Percentiles rank a stretch among this genome's conserved stretches.
Conservation (phyloP, 2,797 vertebrate species). For the Enteromius unitaeniatus region DNA sequence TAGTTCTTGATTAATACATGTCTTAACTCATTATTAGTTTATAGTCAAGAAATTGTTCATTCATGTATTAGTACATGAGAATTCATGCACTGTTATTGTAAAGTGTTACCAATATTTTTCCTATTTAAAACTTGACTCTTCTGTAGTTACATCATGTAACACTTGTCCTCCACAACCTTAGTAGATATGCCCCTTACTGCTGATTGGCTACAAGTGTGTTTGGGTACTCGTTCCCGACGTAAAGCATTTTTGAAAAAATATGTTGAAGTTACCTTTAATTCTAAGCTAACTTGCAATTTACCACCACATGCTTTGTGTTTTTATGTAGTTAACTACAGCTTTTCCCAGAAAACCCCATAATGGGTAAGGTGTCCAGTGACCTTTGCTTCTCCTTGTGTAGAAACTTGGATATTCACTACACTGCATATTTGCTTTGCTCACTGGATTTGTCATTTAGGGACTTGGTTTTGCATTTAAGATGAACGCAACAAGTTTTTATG, state of each 20-base stretch:
- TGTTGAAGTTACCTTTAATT: background rate
- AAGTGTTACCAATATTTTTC: too few species aligned
- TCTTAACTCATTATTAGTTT: too few species aligned
- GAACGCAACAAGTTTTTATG: background rate
- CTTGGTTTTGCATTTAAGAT: background rate
- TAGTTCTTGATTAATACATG: too few species aligned
- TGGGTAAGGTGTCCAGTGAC: conserved; percentile 27
- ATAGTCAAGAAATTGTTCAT: too few species aligned
- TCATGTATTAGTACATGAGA: too few species aligned
- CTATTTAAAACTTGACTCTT: too few species aligned
- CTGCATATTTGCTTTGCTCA: conserved; percentile 33
- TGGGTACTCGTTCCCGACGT: too few species aligned
- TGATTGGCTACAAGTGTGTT: too few species aligned
- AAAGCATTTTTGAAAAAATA: background rate
- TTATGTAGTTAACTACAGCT: conserved; percentile 1
- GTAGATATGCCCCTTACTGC: too few species aligned
- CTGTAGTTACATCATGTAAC: too few species aligned
- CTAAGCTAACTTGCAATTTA: background rate
- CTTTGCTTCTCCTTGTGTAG: conserved; percentile 3
- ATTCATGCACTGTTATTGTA: too few species aligned
- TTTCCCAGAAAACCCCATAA: conserved; percentile 3
- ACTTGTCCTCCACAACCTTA: too few species aligned
- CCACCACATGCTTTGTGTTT: background rate
- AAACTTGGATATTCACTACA: background rate
- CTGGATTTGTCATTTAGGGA: conserved; percentile 27